Evolutionary conservation across 2,888 invertebrate genomes (phyloP).

Genomic region (Tetramorium bicarinatum): DNA sequence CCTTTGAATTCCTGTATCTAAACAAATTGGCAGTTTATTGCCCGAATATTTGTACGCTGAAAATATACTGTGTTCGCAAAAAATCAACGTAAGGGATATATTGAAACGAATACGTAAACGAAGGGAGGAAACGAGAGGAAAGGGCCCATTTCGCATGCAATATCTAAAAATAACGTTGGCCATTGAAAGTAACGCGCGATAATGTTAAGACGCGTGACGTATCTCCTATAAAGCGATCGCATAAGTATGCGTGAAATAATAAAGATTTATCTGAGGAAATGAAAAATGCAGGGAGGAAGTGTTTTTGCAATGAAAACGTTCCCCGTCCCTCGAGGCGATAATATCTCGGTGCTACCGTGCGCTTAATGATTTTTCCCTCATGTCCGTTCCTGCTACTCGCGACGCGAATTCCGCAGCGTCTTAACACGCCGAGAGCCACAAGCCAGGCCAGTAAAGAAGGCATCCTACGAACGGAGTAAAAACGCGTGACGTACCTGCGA

Average conservation of each 20-base stretch:
- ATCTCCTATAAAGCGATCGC: neutral
- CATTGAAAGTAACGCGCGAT: neutral
- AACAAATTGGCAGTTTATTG: slow-evolving; percentile 26
- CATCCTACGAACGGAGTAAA: slow-evolving; percentile 74
- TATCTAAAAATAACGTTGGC: neutral
- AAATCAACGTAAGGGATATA: neutral
- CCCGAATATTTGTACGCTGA: neutral
- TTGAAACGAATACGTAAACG: neutral
- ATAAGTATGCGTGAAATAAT: neutral
- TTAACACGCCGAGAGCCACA: slow-evolving; percentile 26
- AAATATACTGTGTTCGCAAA: neutral
- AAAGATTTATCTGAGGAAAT: slow-evolving; percentile 21
- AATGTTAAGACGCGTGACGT: neutral
- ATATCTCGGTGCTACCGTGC: slow-evolving; percentile 43
- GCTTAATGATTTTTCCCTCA: slow-evolving; percentile 44
- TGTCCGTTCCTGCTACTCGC: slow-evolving; percentile 28
- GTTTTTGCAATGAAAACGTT: slow-evolving; percentile 36
- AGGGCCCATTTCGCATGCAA: neutral
- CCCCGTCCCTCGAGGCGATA: slow-evolving; percentile 16
- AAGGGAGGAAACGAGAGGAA: neutral
- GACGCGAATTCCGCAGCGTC: slow-evolving; percentile 48
- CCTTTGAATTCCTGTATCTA: slow-evolving; percentile 7
- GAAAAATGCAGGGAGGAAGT: slow-evolving; percentile 14
- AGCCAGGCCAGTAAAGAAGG: slow-evolving; percentile 61
- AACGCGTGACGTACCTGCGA: slow-evolving; percentile 79